A percentile compares a stretch with the other conserved stretches of the same genome.
Evolutionary conservation across 1,140 invertebrate species (phyloP).

Genomic region (Glossosoma conforme): DNA sequence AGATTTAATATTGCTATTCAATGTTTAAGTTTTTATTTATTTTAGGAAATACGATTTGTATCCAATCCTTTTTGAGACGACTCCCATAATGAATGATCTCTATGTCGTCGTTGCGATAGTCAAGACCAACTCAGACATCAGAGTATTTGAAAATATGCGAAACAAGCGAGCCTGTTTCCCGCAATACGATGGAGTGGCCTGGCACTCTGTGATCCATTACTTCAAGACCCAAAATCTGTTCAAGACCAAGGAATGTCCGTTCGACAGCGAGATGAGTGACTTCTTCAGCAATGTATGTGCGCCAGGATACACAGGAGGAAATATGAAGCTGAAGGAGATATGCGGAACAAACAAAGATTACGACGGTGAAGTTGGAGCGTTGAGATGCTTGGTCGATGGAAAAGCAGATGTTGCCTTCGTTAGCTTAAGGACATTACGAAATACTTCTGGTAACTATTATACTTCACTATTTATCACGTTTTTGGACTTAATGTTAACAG

Average conservation of each 20-base stretch:
- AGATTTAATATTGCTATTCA: not conserved
- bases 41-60: conserved; percentile 55
- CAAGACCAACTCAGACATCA: conserved; percentile 54
- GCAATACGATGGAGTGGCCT: conserved; percentile 59
- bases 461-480: not conserved
- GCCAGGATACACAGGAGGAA: conserved; percentile 43
- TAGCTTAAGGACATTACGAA: conserved; percentile 62
- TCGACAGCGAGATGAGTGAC: conserved; percentile 42
- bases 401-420: conserved; percentile 84
- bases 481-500: too few relatives aligned
- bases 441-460: conserved; percentile 50
- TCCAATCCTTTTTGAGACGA: conserved; percentile 62
- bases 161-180: conserved; percentile 68
- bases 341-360: conserved; percentile 37
- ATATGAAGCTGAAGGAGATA: conserved; percentile 14
- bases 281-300: conserved; percentile 63
- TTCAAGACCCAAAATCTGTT: conserved; percentile 48
- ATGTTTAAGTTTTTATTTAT: conserved; percentile 26
- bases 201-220: conserved; percentile 57
- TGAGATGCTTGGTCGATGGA: conserved; percentile 74
- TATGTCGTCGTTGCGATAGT: conserved; percentile 68
- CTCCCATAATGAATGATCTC: conserved; percentile 54
- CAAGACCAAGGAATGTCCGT: conserved; percentile 39
- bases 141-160: conserved; percentile 56
- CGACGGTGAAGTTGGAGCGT: conserved; percentile 58